Percentiles rank a stretch among this genome's conserved stretches.
These are phyloP conservation scores for Sebastes minor DNA, from an alignment of 2,797 vertebrate species.

Conservation along the genomic window DNA sequence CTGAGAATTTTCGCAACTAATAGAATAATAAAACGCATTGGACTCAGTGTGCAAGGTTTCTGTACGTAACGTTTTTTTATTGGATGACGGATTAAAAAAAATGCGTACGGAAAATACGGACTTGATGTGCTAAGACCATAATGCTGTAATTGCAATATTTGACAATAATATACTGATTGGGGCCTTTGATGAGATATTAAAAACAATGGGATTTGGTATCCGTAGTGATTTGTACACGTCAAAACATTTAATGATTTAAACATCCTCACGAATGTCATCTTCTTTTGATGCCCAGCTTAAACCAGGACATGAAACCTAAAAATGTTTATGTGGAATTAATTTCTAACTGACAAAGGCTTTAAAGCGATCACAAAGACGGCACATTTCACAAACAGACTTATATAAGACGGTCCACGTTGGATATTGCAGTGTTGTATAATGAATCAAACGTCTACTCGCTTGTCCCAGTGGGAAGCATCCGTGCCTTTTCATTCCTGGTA, in stretches of 20 bases:
- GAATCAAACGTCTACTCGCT: constrained; percentile 39
- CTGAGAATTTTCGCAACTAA: too few species aligned
- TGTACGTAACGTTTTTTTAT: too few species aligned
- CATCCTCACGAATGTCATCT: neutral
- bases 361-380: neutral
- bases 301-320: constrained; percentile 15
- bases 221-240: neutral
- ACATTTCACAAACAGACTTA: constrained; percentile 30
- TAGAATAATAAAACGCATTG: too few species aligned
- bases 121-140: too few species aligned
- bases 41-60: too few species aligned
- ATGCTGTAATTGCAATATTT: neutral
- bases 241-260: constrained; percentile 24
- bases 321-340: constrained; percentile 2
- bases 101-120: too few species aligned
- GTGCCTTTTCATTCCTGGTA: constrained; percentile 44
- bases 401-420: constrained; percentile 34
- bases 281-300: constrained; percentile 25
- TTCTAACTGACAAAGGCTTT: constrained; percentile 9
- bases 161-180: neutral
- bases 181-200: constrained; percentile 5
- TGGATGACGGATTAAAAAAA: too few species aligned
- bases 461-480: constrained; percentile 34
- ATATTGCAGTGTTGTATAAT: constrained; percentile 44
- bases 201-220: neutral